Evolutionary conservation across 2,888 invertebrate genomes (phyloP), one percentile per base, ranked within the genome.

Genomic region (Acrobeloides nanus): DNA sequence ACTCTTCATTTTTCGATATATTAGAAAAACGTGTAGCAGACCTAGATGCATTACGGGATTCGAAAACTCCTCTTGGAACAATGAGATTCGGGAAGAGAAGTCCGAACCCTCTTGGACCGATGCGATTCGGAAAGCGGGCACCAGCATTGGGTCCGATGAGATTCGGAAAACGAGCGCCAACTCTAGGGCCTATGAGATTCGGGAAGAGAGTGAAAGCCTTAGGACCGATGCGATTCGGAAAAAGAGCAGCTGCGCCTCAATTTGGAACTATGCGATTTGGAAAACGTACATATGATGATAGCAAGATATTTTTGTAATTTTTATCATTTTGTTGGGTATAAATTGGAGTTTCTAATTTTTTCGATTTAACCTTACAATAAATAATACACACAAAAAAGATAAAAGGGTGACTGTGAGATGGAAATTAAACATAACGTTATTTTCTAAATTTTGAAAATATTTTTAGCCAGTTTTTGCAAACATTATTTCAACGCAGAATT

Each of bases 181-280:
- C 29, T 12, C 59, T 68, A 29, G 69, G 68, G 47, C 69, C 70
- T 17, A 64, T 70, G 21, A 59, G 70, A 48, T 70, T 53, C 50
- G 64, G 61, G 8, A 59, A 61, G 37, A 53, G 59, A 29, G 29
- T 12, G 29, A 29, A 29, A 29, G n/a, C n/a, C n/a, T n/a, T n/a
- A n/a, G 62, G 58, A 18, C 63, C 61, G 1, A 68, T 62, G 62
- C 48, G 60, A 20, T 64, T 64, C 48, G 64, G 64, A 10, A 64
- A 64, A 38, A 52, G 64, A 25, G 32, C 39, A 24, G 51, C 38
- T 15, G 32, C 43, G 33, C 58, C 56, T 7, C 49, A 59, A 26
- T n/a, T n/a, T n/a, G 59, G 57, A 24, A 61, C 60, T 3, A 61
- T 63, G 60, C 48, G 60, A 15, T 60, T 62, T 42, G 61, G 60